These are phyloP conservation scores for Phrynocephalus vlangalii DNA, from an alignment of 2,797 vertebrate species.

Conservation along the genomic window DNA sequence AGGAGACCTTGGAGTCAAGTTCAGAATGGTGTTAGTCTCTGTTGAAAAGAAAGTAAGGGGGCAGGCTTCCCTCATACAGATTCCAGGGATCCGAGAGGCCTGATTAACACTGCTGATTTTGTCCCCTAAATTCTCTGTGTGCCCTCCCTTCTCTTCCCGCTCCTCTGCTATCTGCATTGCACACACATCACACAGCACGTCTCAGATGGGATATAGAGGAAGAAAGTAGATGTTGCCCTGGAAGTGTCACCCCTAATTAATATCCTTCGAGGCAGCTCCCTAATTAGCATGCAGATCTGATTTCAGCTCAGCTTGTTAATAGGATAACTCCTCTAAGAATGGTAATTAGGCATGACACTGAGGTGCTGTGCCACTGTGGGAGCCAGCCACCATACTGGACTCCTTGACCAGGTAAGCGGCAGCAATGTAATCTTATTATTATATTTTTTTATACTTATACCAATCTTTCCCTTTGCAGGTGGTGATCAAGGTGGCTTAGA, in stretches of 20 bases:
- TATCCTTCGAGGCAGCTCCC: conserved; percentile 76
- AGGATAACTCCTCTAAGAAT: conserved; percentile 71
- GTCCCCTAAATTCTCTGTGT: not conserved
- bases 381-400: conserved; percentile 44
- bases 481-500: no score
- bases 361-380: conserved; percentile 61
- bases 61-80: not conserved
- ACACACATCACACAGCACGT: conserved; percentile 55
- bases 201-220: conserved; percentile 69
- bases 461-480: no score
- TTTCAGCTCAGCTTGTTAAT: conserved; percentile 77
- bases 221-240: conserved; percentile 76
- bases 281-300: conserved; percentile 79
- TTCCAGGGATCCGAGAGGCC: not conserved
- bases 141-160: not conserved
- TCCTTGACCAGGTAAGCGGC: conserved; percentile 38
- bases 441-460: not conserved
- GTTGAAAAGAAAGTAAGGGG: conserved; percentile 1
- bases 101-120: not conserved
- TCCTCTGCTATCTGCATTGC: conserved; percentile 63
- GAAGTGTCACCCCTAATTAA: conserved; percentile 84
- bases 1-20: no score
- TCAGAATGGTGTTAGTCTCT: not conserved
- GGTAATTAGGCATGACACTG: conserved; percentile 71
- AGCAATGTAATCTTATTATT: conserved; percentile 38